Base-by-base conservation (phyloP, 2,113 vertebrate genomes). In the Vulpes vulpes region DNA sequence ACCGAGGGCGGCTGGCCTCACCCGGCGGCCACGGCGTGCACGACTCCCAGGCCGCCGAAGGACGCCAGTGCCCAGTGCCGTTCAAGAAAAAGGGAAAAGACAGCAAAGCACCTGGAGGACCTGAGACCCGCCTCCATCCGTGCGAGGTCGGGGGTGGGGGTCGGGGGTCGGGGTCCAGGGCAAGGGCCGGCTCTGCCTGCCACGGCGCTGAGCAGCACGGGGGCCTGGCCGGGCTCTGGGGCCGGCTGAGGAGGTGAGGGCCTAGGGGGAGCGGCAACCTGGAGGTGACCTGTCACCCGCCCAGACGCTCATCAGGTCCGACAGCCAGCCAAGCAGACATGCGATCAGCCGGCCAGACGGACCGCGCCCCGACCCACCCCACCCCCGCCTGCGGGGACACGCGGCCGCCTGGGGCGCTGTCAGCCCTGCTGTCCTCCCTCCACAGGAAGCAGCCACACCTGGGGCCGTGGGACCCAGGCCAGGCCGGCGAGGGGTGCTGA, bases 1-100 rank as follows among this genome's bases (percentile, higher is more conserved):
- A 2, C 49, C 1, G 25, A 84, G 51, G 49, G 30, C 4, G 2
- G 84, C 51, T 1, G 30, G 27, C 27, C 38, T 12, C 91, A 11
- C 7, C 1, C 6, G 3, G 25, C 0, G 3, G 76, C n/a, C 89
- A 11, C n/a, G 8, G 62, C 0, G 7, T 17, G 10, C 0, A 3
- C 0, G 1, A 57, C 32, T 64, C 74, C 15, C 11, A 1, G 83
- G 89, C 74, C 11, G 1, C 57, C 15, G 0, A 0, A 49, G 49
- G 38, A n/a, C 8, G 0, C 4, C 22, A 12, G 0, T 1, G 23
- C 14, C 25, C 27, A 49, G 3, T 0, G 1, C 71, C 15, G 19
- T 6, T 62, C n/a, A 11, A 23, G 4, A 6, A 1, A 17, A 11
- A 55, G 14, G 67, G 12, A 23, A 35, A 91, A 53, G 30, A 11